Base-by-base conservation (phyloP, 2,113 vertebrate genomes). In the Takifugu bimaculatus region DNA sequence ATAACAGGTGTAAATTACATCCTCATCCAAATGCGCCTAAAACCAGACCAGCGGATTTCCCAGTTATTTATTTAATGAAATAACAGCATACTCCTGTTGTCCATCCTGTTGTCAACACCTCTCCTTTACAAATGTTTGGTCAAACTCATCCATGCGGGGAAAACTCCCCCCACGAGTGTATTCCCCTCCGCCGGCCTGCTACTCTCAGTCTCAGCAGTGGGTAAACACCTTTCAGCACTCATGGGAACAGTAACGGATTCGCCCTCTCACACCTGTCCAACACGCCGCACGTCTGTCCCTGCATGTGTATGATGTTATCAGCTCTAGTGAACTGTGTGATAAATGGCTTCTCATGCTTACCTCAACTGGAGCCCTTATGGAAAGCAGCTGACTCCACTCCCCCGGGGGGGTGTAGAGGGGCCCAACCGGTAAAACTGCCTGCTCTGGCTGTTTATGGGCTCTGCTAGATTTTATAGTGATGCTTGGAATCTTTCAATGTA, bases 261-360 rank as follows among this genome's bases (percentile, higher is more conserved):
- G 55, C 26, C 53, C 20, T 85, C 77, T 75, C 81, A 78, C 79
- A 82, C 80, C 78, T 84, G 77, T 72, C 77, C 62, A 35, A 25
- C 68, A 49, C 10, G 9, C 7, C 35, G 35, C 35, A 39, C 35
- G 35, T 39, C 35, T 39, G 35, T 39, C 35, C 35, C 35, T 3
- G 35, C 35, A 1, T 65, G 47, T 60, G 52, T 63, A 51, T 51
- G 85, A 83, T 87, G 65, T 87, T 89, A 89, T 88, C 88, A 79
- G 80, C 58, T 61, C 58, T 26, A 67, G 74, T 70, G 74, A 85
- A 82, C 68, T 48, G 63, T 59, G 64, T 69, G 61, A 78, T 65
- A 59, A 77, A 79, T 72, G 68, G 55, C 77, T 76, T 74, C 54
- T 72, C 74, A 74, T 76, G 78, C 84, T 84, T 84, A 83, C 70